These are phyloP conservation scores for Cyclura pinguis DNA, from an alignment of 2,797 vertebrate genomes.

Conservation along the genomic window DNA sequence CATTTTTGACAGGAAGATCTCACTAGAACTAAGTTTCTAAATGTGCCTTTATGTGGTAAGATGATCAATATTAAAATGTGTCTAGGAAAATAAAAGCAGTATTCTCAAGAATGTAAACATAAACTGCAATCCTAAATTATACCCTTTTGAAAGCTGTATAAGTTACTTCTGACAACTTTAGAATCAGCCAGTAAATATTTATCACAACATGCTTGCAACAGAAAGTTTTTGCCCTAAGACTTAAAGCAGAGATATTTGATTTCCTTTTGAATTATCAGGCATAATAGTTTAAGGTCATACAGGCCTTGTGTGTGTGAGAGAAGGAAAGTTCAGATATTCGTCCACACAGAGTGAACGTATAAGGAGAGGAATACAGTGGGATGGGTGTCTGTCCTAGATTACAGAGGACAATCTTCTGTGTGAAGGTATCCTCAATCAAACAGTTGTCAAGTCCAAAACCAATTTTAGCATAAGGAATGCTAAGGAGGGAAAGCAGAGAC, in stretches of 20 bases:
- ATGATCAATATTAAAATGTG: not conserved
- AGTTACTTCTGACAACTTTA: not conserved
- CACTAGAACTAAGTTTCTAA: not conserved
- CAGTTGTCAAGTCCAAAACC: not conserved
- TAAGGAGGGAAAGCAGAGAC: not conserved
- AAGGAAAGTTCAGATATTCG: not conserved
- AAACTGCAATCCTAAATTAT: not conserved
- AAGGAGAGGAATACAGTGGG: not conserved
- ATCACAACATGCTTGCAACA: not conserved
- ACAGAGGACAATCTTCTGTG: not conserved
- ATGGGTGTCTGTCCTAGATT: not conserved
- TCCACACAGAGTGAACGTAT: not conserved
- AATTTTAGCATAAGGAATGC: not conserved
- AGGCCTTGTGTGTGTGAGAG: no score
- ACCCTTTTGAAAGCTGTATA: not conserved
- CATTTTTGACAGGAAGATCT: not conserved
- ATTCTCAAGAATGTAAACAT: not conserved
- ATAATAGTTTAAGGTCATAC: no score
- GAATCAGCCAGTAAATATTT: not conserved
- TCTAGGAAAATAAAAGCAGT: not conserved
- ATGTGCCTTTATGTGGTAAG: not conserved
- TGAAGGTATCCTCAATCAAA: not conserved
- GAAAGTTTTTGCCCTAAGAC: not conserved
- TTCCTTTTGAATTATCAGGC: no score
- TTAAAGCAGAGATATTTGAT: not conserved